A percentile compares a stretch with the other conserved stretches of the same genome.
Evolutionary conservation across 1,140 invertebrate species (phyloP).

Genomic region (Aphidius ervi): DNA sequence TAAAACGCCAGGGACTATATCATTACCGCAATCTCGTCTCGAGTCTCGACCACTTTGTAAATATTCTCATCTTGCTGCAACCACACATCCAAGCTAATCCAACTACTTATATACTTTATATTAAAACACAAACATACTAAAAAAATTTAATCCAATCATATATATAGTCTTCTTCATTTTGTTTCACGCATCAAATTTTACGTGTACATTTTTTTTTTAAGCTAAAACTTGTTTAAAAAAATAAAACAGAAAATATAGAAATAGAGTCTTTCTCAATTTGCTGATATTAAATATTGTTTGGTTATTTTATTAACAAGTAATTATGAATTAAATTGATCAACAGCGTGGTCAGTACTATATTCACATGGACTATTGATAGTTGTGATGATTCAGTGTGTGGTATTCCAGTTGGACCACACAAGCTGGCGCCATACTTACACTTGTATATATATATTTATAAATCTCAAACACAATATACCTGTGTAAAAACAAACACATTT

Average conservation of each 20-base stretch:
- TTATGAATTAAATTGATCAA: no score
- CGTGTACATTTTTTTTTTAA: no score
- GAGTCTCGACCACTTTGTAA: constrained; percentile 21
- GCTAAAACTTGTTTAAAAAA: no score
- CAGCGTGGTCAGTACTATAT: no score
- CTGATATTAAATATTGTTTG: no score
- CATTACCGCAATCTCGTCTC: constrained; percentile 23
- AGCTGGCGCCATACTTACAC: constrained; percentile 37
- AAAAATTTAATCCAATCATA: no score
- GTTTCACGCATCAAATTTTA: no score
- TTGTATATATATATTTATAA: not conserved
- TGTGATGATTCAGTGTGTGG: constrained; percentile 25
- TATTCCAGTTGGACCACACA: constrained; percentile 44
- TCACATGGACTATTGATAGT: constrained; percentile 30
- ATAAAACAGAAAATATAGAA: no score
- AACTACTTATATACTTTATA: not conserved
- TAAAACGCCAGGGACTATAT: constrained; percentile 9
- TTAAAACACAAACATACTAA: no score
- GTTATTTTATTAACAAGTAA: no score
- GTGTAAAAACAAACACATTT: not conserved
- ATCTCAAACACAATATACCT: not conserved
- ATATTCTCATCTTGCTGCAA: not conserved
- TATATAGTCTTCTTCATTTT: no score
- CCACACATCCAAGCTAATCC: constrained; percentile 1
- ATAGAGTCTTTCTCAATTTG: no score